Percentiles rank a stretch among this genome's conserved stretches.
Conservation (phyloP, 1,140 invertebrate genomes). For the Cyrtorhinus lividipennis region DNA sequence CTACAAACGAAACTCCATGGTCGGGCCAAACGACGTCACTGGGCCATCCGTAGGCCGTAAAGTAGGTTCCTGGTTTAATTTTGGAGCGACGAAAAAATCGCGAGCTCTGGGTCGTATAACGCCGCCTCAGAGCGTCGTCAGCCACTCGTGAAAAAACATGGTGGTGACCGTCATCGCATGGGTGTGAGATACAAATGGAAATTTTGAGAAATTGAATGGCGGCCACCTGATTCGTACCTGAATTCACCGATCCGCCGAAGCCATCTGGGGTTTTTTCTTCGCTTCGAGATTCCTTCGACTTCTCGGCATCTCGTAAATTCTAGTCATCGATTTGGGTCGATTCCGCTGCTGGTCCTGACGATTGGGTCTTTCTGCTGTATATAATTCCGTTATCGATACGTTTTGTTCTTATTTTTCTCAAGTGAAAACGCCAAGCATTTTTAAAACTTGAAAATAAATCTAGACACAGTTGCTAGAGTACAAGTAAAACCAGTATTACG, state of each 20-base stretch:
- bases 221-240: background rate
- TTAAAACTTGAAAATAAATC: too few relatives aligned
- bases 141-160: slow-evolving; percentile 23
- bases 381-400: background rate
- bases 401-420: background rate
- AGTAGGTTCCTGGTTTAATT: slow-evolving; percentile 43
- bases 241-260: background rate
- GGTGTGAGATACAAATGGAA: slow-evolving; percentile 19
- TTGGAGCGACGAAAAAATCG: slow-evolving; percentile 39
- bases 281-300: background rate
- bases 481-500: too few relatives aligned
- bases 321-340: background rate
- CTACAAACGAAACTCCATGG: slow-evolving; percentile 32
- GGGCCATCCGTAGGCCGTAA: slow-evolving; percentile 39
- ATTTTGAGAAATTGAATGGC: background rate
- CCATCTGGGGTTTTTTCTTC: background rate
- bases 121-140: slow-evolving; percentile 21
- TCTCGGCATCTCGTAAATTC: background rate
- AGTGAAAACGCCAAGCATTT: too few relatives aligned
- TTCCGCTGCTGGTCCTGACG: background rate
- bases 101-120: slow-evolving; percentile 22
- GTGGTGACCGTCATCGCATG: slow-evolving; percentile 22
- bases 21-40: slow-evolving; percentile 4
- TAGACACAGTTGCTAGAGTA: too few relatives aligned
- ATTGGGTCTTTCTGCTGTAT: slow-evolving; percentile 1